A percentile compares a stretch with the other conserved stretches of the same genome.
Evolutionary conservation across 1,140 invertebrate species (phyloP).

Genomic region (Forficula auricularia): DNA sequence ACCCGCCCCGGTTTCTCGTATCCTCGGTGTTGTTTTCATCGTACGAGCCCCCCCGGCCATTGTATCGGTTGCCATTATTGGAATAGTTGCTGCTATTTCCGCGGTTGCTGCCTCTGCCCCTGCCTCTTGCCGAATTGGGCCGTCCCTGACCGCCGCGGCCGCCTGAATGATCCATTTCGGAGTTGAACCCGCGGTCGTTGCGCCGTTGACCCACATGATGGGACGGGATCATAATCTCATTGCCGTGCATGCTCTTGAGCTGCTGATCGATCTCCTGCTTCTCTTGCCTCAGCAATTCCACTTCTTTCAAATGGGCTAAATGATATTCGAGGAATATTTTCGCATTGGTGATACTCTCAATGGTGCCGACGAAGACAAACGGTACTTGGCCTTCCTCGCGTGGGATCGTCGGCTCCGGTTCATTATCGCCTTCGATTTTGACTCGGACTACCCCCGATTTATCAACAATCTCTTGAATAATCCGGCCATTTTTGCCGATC

Average conservation of each 20-base stretch:
- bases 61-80: too few relatives aligned
- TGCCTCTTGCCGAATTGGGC: constrained; percentile 33
- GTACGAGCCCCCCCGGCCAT: too few relatives aligned
- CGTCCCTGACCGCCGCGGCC: constrained; percentile 32
- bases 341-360: constrained; percentile 87
- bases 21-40: too few relatives aligned
- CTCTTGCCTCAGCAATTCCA: constrained; percentile 81
- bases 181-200: constrained; percentile 23
- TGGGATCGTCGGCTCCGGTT: constrained; percentile 71
- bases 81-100: constrained; percentile 21
- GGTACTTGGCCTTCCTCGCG: constrained; percentile 85
- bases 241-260: constrained; percentile 59
- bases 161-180: constrained; percentile 26
- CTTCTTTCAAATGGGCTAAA: constrained; percentile 85
- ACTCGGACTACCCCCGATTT: constrained; percentile 89
- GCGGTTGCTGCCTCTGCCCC: constrained; percentile 32
- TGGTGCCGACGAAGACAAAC: constrained; percentile 93
- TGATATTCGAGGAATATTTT: constrained; percentile 90
- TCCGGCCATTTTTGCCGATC: constrained; percentile 92
- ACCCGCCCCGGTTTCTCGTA: too few relatives aligned
- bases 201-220: constrained; percentile 33
- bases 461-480: constrained; percentile 98
- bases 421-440: constrained; percentile 95
- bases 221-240: constrained; percentile 30
- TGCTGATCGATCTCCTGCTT: constrained; percentile 90